Evolutionary conservation across 2,797 vertebrate genomes (phyloP).

Genomic region (Chelon auratus): DNA sequence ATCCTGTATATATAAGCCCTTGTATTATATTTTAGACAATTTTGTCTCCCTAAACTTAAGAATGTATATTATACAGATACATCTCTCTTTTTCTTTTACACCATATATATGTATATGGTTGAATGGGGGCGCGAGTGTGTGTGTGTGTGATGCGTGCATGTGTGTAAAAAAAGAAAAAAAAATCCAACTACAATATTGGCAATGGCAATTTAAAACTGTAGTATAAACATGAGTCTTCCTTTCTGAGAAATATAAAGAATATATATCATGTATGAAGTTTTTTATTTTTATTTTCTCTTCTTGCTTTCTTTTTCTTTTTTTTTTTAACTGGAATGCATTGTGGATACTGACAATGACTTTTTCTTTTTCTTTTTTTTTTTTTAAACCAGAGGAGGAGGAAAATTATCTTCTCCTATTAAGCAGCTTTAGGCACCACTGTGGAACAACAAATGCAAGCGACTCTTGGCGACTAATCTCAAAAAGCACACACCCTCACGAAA

Average conservation of each 20-base stretch:
- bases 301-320: constrained; percentile 53
- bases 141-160: constrained; percentile 37
- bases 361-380: constrained; percentile 50
- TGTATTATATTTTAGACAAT: constrained; percentile 96
- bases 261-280: constrained; percentile 74
- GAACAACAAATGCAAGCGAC: constrained; percentile 79
- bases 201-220: constrained; percentile 86
- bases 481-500: constrained; percentile 68
- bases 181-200: constrained; percentile 85
- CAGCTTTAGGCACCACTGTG: constrained; percentile 88
- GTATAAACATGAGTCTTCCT: constrained; percentile 90
- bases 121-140: constrained; percentile 50
- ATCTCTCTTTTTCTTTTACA: constrained; percentile 67
- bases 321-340: constrained; percentile 78
- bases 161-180: constrained; percentile 55
- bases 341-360: constrained; percentile 67
- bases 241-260: constrained; percentile 83
- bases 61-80: constrained; percentile 91
- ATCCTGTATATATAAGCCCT: constrained; percentile 89
- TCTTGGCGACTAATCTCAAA: constrained; percentile 66
- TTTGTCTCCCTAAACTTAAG: constrained; percentile 90
- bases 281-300: constrained; percentile 50
- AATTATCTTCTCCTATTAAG: constrained; percentile 76
- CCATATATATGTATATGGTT: constrained; percentile 70
- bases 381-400: constrained; percentile 73